Percentiles rank a stretch among this genome's conserved stretches.
Evolutionary conservation across 2,113 vertebrate genomes (phyloP).

Genomic region (Antechinus flavipes): DNA sequence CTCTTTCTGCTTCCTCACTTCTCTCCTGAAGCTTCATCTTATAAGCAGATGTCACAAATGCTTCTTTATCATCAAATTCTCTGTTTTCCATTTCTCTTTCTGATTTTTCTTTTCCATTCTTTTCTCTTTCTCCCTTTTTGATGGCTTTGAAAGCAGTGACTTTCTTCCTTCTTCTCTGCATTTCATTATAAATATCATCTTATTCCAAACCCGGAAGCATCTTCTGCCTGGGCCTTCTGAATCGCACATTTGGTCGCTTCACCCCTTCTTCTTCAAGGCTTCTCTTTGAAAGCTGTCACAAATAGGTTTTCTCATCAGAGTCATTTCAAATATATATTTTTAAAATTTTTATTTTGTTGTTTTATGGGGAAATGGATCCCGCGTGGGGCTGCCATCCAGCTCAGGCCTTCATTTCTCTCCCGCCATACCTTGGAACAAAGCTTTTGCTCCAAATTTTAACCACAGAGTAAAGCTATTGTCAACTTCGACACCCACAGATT

Average conservation of each 20-base stretch:
- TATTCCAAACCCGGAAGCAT: constrained; percentile 94
- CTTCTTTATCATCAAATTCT: constrained; percentile 91
- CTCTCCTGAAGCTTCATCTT: constrained; percentile 91
- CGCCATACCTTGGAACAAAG: no score
- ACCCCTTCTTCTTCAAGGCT: constrained; percentile 94
- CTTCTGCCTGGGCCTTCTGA: constrained; percentile 92
- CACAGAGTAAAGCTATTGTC: neutral
- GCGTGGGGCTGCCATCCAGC: neutral
- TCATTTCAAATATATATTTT: no score
- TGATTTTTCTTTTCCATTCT: constrained; percentile 95
- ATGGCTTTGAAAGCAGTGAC: constrained; percentile 87
- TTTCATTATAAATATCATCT: constrained; percentile 92
- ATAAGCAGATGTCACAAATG: constrained; percentile 93
- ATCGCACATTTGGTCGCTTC: constrained; percentile 95
- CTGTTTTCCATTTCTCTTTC: constrained; percentile 92
- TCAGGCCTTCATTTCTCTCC: neutral
- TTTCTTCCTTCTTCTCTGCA: constrained; percentile 90
- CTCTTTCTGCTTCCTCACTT: constrained; percentile 89
- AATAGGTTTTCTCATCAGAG: constrained; percentile 84
- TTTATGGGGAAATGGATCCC: no score
- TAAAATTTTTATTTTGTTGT: no score
- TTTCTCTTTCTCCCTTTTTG: constrained; percentile 91
- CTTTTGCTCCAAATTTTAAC: fast-evolving
- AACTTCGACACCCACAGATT: neutral
- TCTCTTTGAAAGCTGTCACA: constrained; percentile 94